Percentiles rank a stretch among this genome's conserved stretches.
Conservation (phyloP, 2,888 invertebrate genomes). For the Drosophila nigritarsus region DNA sequence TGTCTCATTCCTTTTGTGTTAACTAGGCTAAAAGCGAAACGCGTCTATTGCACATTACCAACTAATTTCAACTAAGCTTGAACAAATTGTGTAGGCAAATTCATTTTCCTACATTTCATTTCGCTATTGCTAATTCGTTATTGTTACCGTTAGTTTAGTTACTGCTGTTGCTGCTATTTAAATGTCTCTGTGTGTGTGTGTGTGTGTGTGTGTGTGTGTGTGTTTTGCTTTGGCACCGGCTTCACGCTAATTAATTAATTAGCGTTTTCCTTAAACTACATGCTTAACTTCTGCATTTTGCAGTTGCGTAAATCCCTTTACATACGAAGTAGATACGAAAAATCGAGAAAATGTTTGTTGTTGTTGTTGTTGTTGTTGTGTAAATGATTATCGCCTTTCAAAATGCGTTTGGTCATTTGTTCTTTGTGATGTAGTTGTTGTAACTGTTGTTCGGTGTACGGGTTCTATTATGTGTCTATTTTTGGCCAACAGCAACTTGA, state of each 20-base stretch:
- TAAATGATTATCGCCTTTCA: constrained; percentile 74
- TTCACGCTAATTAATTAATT: too few relatives aligned
- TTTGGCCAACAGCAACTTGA: constrained; percentile 34
- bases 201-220: constrained; percentile 1
- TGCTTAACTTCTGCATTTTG: constrained; percentile 7
- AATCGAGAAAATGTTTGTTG: constrained; percentile 16
- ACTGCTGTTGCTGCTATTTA: constrained; percentile 21
- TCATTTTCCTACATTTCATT: constrained; percentile 45
- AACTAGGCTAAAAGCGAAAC: constrained; percentile 67
- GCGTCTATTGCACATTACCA: constrained; percentile 64
- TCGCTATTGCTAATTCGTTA: constrained; percentile 38
- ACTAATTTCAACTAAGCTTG: constrained; percentile 52
- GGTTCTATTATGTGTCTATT: constrained; percentile 27
- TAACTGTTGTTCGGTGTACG: constrained; percentile 42
- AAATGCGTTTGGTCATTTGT: constrained; percentile 74
- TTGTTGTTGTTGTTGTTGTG: constrained; percentile 39
- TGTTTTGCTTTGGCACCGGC: constrained; percentile 65
- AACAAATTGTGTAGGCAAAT: constrained; percentile 52
- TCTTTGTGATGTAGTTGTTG: constrained; percentile 43
- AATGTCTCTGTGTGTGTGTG: constrained; percentile 9
- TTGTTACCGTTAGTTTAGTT: constrained; percentile 49
- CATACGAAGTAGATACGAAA: constrained; percentile 2
- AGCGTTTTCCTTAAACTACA: constrained; percentile 25
- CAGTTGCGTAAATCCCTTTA: constrained; percentile 26
- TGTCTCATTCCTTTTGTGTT: constrained; percentile 26